Evolutionary conservation across 2,888 invertebrate genomes (phyloP).

Genomic region (Hemistola chrysoprasaria): DNA sequence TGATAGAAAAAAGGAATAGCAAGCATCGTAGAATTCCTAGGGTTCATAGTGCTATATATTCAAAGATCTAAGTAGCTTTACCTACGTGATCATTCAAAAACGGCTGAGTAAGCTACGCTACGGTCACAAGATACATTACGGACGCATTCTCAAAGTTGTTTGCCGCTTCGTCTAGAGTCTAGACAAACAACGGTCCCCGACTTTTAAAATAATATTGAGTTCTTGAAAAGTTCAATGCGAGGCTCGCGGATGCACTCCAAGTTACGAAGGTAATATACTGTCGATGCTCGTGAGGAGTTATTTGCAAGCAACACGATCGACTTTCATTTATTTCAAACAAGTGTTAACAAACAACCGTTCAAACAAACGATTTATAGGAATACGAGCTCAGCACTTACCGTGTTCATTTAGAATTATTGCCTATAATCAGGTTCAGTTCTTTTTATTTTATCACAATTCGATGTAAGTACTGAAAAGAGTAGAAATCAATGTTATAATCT

Average conservation of each 20-base stretch:
- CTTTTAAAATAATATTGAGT: constrained; percentile 16
- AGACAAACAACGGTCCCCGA: constrained; percentile 23
- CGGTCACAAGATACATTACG: too few relatives aligned
- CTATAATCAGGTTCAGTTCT: not conserved
- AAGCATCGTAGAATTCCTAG: too few relatives aligned
- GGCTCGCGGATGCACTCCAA: constrained; percentile 12
- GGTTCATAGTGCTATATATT: too few relatives aligned
- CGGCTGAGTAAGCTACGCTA: too few relatives aligned
- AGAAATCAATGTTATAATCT: too few relatives aligned
- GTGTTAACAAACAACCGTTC: too few relatives aligned
- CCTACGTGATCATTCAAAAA: too few relatives aligned
- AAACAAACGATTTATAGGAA: constrained; percentile 15
- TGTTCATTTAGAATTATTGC: constrained; percentile 22
- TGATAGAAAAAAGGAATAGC: too few relatives aligned
- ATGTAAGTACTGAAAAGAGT: too few relatives aligned
- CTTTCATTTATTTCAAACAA: constrained; percentile 17
- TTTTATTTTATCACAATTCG: not conserved
- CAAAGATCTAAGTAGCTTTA: too few relatives aligned
- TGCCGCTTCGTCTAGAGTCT: constrained; percentile 18
- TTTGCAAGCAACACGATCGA: constrained; percentile 22
- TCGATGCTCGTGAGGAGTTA: constrained; percentile 22
- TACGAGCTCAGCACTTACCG: constrained; percentile 3
- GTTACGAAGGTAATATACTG: constrained; percentile 14
- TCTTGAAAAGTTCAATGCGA: constrained; percentile 20
- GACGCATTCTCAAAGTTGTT: constrained; percentile 11